Conservation (phyloP, 2,888 invertebrate genomes). For the Electrophaes corylata region DNA sequence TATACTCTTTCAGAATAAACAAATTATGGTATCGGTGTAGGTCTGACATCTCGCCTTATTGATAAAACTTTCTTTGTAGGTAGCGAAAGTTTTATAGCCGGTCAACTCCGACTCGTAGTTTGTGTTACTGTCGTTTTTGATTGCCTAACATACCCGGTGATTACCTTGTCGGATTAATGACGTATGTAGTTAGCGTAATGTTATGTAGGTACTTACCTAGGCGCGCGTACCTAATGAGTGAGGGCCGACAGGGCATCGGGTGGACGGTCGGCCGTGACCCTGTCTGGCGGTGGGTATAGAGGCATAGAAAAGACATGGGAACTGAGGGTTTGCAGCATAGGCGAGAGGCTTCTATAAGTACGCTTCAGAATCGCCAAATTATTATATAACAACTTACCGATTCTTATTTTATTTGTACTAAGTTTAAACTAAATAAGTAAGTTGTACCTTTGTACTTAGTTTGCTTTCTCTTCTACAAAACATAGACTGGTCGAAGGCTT, state of each 20-base stretch:
- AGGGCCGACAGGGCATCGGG: slow-evolving; percentile 45
- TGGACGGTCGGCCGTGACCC: slow-evolving; percentile 56
- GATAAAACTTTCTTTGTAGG: slow-evolving; percentile 6
- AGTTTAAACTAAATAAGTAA: too few species aligned
- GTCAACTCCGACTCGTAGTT: neutral
- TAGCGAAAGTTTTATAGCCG: neutral
- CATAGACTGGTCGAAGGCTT: too few species aligned
- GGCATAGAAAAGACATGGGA: slow-evolving; percentile 4
- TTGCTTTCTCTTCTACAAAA: too few species aligned
- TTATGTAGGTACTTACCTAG: neutral
- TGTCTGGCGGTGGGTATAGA: slow-evolving; percentile 22
- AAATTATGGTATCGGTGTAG: too few species aligned
- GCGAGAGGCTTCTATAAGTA: too few species aligned
- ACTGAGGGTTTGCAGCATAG: too few species aligned
- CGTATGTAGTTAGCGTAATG: slow-evolving; percentile 39
- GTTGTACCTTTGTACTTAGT: too few species aligned
- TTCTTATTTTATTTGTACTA: too few species aligned
- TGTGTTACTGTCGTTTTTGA: slow-evolving; percentile 23
- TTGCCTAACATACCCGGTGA: slow-evolving; percentile 24
- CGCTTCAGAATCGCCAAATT: too few species aligned
- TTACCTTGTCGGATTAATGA: slow-evolving; percentile 40
- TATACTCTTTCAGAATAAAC: too few species aligned
- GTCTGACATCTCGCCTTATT: too few species aligned
- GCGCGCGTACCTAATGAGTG: slow-evolving; percentile 31
- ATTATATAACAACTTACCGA: too few species aligned